Conservation (phyloP, 2,888 invertebrate species). For the Tinea semifulvella region DNA sequence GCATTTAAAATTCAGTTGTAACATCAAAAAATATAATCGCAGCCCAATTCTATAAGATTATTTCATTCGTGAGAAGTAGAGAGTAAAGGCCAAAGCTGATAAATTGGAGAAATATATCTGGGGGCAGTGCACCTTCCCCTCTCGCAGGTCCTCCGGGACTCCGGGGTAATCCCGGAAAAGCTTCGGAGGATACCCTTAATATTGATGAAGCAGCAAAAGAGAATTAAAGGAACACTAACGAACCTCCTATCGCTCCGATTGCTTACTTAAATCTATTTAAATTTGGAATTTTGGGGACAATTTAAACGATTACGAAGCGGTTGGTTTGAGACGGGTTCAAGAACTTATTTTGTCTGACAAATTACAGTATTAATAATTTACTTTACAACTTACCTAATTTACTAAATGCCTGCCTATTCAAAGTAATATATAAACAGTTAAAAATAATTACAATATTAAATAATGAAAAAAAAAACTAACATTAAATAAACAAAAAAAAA, state of each 20-base stretch:
- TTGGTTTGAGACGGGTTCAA: too few species aligned
- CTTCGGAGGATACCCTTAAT: conserved; percentile 26
- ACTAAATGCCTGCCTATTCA: too few species aligned
- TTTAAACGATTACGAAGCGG: conserved; percentile 5
- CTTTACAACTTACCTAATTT: too few species aligned
- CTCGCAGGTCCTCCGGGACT: conserved; percentile 24
- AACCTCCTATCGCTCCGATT: conserved; percentile 12
- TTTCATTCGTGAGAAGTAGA: conserved; percentile 29
- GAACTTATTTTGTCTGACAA: too few species aligned
- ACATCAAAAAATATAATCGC: conserved; percentile 24
- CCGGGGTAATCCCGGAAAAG: conserved; percentile 12
- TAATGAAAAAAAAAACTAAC: too few species aligned
- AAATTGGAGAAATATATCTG: conserved; percentile 24
- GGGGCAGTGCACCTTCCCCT: conserved; percentile 18
- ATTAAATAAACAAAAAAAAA: too few species aligned
- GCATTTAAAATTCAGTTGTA: neutral
- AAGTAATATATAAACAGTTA: too few species aligned
- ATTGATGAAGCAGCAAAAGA: conserved; percentile 27
- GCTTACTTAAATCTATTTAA: conserved; percentile 13
- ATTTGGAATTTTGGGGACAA: conserved; percentile 8
- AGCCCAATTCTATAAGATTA: conserved; percentile 33
- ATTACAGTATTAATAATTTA: too few species aligned
- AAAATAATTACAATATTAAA: too few species aligned
- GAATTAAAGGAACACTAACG: conserved; percentile 13
- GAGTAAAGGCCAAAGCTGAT: conserved; percentile 29